Base-by-base conservation (phyloP, 1,140 invertebrate species). In the Camponotus pennsylvanicus region DNA sequence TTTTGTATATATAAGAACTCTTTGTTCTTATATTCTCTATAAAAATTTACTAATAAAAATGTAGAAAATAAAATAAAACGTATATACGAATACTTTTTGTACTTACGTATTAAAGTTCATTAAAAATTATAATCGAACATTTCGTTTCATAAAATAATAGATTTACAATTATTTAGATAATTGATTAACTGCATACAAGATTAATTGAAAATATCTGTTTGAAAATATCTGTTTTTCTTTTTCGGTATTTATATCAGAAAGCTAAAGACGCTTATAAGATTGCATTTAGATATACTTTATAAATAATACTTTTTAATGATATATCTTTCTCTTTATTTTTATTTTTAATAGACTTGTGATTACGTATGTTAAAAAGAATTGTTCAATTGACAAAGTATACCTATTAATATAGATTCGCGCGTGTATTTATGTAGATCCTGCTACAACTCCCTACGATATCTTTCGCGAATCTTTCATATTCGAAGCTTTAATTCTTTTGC, bases 11-110 rank as follows among this genome's bases (percentile, higher is more conserved):
- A 7, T 3, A 59, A 64, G 15, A 4, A 52, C 5, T 52, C 15
- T 15, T 13, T 13, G 45, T 52, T 52, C 13, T 77, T 77, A 64
- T 9, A 77, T 77, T 18, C 27, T 6, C 18, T 52, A 52, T 52
- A 52, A 52, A 6, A 52, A 77, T 32, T 18, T 45, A 27, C 15
- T 77, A 77, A 64, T 77, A 42, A 34, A 64, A 32, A 42, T 57
- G 3, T 32, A 77, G 21, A 75, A 37, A 45, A 13, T 18, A 64
- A 78, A 78, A 78, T 15, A 78, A 1, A 40, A 40, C 37, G 5
- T 52, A 45, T 70, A 70, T 70, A 80, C 78, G 66, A 59, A 80
- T 80, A 80, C 78, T 80, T 80, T 67, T 80, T 80, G 78, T 70
- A 70, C 52, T 70, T 59, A 42, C 11, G 15, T 27, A 69, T 49